A percentile compares a stretch with the other conserved stretches of the same genome.
These are phyloP conservation scores for Numida meleagris DNA, from an alignment of 2,113 vertebrate genomes.

Conservation along the genomic window DNA sequence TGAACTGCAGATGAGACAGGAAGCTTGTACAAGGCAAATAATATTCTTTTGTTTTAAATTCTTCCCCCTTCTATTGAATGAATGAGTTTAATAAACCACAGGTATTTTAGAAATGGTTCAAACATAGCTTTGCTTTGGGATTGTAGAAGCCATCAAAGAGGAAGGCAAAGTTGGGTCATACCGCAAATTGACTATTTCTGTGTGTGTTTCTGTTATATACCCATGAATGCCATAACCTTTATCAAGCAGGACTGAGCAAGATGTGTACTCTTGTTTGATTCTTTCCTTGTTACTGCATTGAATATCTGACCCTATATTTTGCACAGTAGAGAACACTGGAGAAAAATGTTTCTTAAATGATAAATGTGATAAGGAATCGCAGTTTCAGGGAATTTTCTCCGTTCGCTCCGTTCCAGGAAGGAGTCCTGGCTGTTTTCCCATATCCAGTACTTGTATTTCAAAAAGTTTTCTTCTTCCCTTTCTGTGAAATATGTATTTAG, in stretches of 20 bases:
- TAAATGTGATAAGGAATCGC: background rate
- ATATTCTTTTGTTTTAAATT: background rate
- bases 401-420: background rate
- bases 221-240: background rate
- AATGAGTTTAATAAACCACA: background rate
- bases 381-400: background rate
- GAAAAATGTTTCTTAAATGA: background rate
- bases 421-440: background rate
- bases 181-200: background rate
- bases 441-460: conserved; percentile 25
- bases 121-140: background rate
- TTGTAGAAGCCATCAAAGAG: background rate
- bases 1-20: background rate
- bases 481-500: conserved; percentile 24
- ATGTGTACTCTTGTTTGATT: background rate
- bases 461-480: conserved; percentile 22
- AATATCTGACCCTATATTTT: background rate
- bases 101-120: background rate
- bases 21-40: background rate
- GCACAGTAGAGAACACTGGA: background rate
- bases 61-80: background rate
- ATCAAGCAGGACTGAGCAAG: background rate
- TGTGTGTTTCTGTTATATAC: background rate
- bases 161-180: background rate
- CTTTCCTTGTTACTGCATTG: background rate